phyloP scores from a whole-genome alignment of 23 tunicate species.

The Corella eumyota region DNA sequence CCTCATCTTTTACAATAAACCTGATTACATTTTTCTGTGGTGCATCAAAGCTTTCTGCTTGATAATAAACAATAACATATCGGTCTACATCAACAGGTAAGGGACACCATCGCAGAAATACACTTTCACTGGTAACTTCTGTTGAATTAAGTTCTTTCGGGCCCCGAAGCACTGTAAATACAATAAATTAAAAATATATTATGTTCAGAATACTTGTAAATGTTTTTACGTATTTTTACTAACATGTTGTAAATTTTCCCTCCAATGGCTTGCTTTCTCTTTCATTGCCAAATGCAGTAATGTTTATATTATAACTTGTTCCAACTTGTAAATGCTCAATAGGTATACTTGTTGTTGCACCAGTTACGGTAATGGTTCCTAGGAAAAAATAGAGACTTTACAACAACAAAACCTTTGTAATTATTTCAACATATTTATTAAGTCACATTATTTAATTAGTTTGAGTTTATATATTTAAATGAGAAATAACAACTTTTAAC shows the following conservation, averaged over 20 bases:
- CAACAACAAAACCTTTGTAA: too few species aligned
- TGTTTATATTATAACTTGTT: conserved; percentile 7
- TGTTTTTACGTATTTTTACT: conserved; percentile 3
- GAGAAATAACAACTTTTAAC: too few species aligned
- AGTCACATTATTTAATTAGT: too few species aligned
- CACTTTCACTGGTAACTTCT: conserved; percentile 6
- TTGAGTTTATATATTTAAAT: too few species aligned
- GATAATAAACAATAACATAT: conserved; percentile 5
- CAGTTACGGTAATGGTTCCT: conserved; percentile 5
- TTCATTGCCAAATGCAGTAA: conserved; percentile 7
- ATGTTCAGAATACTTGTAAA: neutral
- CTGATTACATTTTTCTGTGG: too few species aligned
- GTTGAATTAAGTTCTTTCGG: neutral
- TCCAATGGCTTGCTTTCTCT: conserved; percentile 8
- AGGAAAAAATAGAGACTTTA: neutral
- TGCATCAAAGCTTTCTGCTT: too few species aligned
- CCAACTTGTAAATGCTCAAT: conserved; percentile 2
- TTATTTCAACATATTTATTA: too few species aligned
- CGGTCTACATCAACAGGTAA: conserved; percentile 3
- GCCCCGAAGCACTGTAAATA: conserved; percentile 5
- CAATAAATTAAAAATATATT: neutral
- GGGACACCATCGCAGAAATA: conserved; percentile 7
- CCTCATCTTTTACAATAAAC: too few species aligned
- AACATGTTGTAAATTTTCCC: conserved; percentile 9
- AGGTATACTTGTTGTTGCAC: conserved; percentile 2